Evolutionary conservation across 2,113 vertebrate species (phyloP), one percentile per base, ranked within the genome.

Genomic region (Turdus rufiventris): DNA sequence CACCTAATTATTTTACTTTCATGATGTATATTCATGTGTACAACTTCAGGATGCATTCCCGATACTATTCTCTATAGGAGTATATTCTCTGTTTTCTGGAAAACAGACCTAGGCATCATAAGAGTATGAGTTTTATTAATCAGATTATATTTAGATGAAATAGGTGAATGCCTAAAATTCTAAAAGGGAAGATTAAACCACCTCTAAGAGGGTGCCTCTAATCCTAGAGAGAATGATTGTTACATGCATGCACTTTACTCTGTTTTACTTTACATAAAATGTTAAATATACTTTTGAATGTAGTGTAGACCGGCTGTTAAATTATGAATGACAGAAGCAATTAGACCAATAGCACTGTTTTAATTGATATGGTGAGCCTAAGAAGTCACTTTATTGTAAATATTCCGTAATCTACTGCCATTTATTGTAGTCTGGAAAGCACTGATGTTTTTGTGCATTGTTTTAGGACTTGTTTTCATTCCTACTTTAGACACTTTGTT

Each of bases 131-230:
- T 79, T 86, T 79, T 76, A 40, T 82, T 82, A 89, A 76, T 66
- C 48, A 31, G 51, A n/a, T 76, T 88, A 18, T 20, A 33, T 91
- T 76, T 45, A 66, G 34, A 62, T 85, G 70, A 18, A 42, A 33
- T 65, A 85, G 61, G 36, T 73, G 66, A 42, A 79, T 57, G 33
- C 31, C n/a, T 85, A 53, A 76, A 88, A 68, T 93, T 88, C 74
- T 94, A 18, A 79, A 56, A 78, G 31, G 8, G 19, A 82, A 68
- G 36, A 70, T 75, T 71, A 77, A 87, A 51, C 16, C 15, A 18
- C 18, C 36, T 19, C 45, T 74, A 47, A 90, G 6, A 61, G 26
- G 14, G 19, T 71, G 38, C 24, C 47, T 77, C 12, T 84, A 38
- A 60, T 77, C 28, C 40, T 66, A 50, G 38, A 76, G 12, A 83